Percentiles rank a stretch among this genome's conserved stretches.
Conservation (phyloP, 2,888 invertebrate species). For the Cerastoderma edule region DNA sequence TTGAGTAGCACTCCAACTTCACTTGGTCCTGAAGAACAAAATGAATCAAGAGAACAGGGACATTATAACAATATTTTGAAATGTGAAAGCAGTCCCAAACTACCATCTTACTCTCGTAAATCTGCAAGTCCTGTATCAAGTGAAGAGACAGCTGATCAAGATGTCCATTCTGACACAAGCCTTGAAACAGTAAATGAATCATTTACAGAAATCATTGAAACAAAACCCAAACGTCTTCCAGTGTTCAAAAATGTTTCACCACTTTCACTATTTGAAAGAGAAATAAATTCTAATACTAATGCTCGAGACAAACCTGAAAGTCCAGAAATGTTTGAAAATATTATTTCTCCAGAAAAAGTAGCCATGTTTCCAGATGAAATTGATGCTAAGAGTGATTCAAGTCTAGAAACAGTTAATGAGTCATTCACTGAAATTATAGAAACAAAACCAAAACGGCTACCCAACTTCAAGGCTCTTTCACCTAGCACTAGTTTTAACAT, state of each 20-base stretch:
- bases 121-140: no score
- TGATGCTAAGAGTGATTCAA: slow-evolving; percentile 10
- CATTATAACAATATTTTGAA: slow-evolving; percentile 28
- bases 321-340: not conserved
- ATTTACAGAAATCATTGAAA: slow-evolving; percentile 12
- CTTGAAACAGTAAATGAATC: slow-evolving; percentile 15
- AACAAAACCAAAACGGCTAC: not conserved
- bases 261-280: no score
- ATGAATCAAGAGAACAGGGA: not conserved
- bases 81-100: slow-evolving; percentile 55
- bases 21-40: not conserved
- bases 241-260: not conserved
- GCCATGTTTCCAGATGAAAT: no score
- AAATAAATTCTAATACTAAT: no score
- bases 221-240: not conserved
- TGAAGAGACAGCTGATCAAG: no score
- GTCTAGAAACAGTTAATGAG: slow-evolving; percentile 11
- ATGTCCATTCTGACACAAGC: slow-evolving; percentile 20
- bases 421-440: slow-evolving; percentile 14
- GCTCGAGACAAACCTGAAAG: no score
- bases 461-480: not conserved
- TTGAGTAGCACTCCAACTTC: not conserved
- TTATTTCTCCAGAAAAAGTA: not conserved
- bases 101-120: no score
- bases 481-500: no score